Conservation (phyloP, 2,888 invertebrate genomes). For the Ochlodes sylvanus region DNA sequence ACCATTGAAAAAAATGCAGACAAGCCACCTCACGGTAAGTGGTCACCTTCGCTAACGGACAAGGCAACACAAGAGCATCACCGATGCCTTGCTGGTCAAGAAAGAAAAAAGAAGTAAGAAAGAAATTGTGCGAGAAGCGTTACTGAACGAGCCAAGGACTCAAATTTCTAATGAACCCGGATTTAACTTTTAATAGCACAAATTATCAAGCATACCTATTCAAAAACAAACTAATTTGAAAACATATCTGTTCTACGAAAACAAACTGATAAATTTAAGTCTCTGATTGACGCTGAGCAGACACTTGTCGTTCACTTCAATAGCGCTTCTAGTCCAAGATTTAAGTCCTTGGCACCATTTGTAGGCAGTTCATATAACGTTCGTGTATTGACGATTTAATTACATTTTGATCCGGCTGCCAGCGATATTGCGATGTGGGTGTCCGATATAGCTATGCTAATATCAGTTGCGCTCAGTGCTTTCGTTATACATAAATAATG, state of each 20-base stretch:
- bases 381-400: slow-evolving; percentile 84
- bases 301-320: neutral
- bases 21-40: no score
- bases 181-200: no score
- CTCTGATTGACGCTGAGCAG: neutral
- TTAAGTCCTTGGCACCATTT: slow-evolving; percentile 60
- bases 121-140: no score
- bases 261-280: neutral
- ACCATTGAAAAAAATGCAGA: no score
- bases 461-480: slow-evolving; percentile 61
- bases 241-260: neutral
- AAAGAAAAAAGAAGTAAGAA: no score
- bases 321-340: slow-evolving; percentile 47
- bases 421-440: slow-evolving; percentile 79
- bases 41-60: no score
- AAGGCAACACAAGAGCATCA: no score
- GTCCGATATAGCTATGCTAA: slow-evolving; percentile 79
- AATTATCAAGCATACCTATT: no score
- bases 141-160: no score
- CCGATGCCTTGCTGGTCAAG: no score
- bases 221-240: no score
- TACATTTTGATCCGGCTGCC: slow-evolving; percentile 79
- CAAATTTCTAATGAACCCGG: no score
- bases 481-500: slow-evolving; percentile 58
- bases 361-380: slow-evolving; percentile 73